Percentiles rank a stretch among this genome's conserved stretches.
Evolutionary conservation across 1,140 invertebrate genomes (phyloP).

Genomic region (Drosophila orosa): DNA sequence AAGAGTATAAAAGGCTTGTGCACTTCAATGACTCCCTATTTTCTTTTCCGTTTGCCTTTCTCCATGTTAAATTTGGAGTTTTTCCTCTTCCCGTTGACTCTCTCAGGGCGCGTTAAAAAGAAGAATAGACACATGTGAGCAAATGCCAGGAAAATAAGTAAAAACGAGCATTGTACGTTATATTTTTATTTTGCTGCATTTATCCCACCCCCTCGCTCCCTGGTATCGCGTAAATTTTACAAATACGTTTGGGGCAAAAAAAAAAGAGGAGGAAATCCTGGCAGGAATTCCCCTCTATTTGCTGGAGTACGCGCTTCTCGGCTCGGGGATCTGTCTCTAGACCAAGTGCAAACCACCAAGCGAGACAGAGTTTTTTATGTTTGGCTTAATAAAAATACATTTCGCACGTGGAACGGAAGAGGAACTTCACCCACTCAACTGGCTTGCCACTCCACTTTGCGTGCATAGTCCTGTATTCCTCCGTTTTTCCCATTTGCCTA

Average conservation of each 20-base stretch:
- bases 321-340: slow-evolving; percentile 34
- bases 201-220: neutral
- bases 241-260: slow-evolving; percentile 63
- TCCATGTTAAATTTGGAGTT: slow-evolving; percentile 27
- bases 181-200: slow-evolving; percentile 47
- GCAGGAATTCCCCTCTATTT: slow-evolving; percentile 48
- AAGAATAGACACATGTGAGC: slow-evolving; percentile 65
- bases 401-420: slow-evolving; percentile 66
- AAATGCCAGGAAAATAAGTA: slow-evolving; percentile 56
- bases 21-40: slow-evolving; percentile 40
- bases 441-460: slow-evolving; percentile 18
- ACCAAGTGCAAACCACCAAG: slow-evolving; percentile 40
- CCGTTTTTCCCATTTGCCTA: slow-evolving; percentile 30
- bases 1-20: slow-evolving; percentile 39
- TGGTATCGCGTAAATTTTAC: slow-evolving; percentile 69
- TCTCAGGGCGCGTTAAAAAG: slow-evolving; percentile 48
- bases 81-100: slow-evolving; percentile 12
- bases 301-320: slow-evolving; percentile 43
- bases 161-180: slow-evolving; percentile 56
- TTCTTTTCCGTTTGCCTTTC: slow-evolving; percentile 30
- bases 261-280: neutral
- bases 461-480: slow-evolving; percentile 13
- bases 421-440: slow-evolving; percentile 31
- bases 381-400: slow-evolving; percentile 81
- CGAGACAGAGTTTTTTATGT: slow-evolving; percentile 40